Base-by-base conservation (phyloP, 2,113 vertebrate species). In the Lophotis ruficrista region DNA sequence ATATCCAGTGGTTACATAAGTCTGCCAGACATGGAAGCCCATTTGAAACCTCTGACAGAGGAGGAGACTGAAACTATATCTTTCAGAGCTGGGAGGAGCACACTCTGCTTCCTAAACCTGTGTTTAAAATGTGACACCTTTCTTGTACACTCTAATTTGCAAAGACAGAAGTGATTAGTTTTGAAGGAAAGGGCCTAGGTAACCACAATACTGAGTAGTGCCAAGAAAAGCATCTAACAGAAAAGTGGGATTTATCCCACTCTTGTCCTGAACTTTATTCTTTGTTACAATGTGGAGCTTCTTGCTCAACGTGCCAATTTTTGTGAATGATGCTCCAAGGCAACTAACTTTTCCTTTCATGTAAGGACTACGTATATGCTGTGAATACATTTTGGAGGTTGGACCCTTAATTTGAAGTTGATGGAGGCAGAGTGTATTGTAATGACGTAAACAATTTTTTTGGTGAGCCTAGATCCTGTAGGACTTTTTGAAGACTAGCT, bases 221-320 rank as follows among this genome's bases (percentile, higher is more conserved):
- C 9, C 47, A 58, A 68, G 57, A 48, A 72, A 45, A 12, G 10
- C 10, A 24, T 21, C 31, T 37, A 37, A 14, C 28, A 62, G 19
- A 83, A 66, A 86, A 70, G 12, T 5, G 19, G 43, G 51, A 84
- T 82, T 94, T 24, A 27, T 51, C 2, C 2, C 37, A 33, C 5
- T 27, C 28, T 60, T 41, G 6, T 47, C 12, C 48, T 68, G 61
- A 93, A 25, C 10, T 71, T 51, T 75, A 38, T 33, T 54, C 38
- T 57, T 45, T 1, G 0, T 48, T 76, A 30, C 0, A 4, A 27
- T 45, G n/a, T 27, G 17, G 28, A 47, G 5, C 5, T 82, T 33
- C 45, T 41, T 53, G 18, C 14, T 86, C 75, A 72, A 50, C 1
- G 1, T 12, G 23, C 2, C 21, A 35, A 2, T 8, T 81, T 80